Conservation (phyloP, 1,140 invertebrate species). For the Bombus fervidus region DNA sequence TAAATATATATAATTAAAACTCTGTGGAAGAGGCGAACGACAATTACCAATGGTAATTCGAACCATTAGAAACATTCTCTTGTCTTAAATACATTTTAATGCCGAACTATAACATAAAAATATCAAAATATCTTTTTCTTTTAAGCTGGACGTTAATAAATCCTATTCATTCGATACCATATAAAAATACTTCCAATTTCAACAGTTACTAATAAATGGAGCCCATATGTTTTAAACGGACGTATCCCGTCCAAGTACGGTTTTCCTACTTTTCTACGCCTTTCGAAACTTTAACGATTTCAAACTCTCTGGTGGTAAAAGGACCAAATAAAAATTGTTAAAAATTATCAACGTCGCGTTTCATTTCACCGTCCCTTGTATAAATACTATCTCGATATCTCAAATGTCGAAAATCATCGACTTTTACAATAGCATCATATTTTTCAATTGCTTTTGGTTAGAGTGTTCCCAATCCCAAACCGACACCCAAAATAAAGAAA, state of each 20-base stretch:
- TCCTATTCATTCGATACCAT: neutral
- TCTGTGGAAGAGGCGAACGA: conserved; percentile 41
- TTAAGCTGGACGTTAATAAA: neutral
- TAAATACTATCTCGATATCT: conserved; percentile 34
- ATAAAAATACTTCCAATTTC: conserved; percentile 24
- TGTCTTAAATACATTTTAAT: neutral
- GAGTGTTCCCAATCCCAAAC: conserved; percentile 73
- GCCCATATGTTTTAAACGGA: neutral
- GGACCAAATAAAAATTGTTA: conserved; percentile 4
- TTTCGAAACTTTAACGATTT: neutral
- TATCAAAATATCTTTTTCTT: neutral
- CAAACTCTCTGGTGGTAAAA: neutral
- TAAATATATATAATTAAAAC: conserved; percentile 58
- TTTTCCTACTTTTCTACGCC: neutral
- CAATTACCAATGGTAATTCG: neutral
- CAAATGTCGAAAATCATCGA: conserved; percentile 21
- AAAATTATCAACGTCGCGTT: conserved; percentile 19
- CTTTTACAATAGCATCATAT: conserved; percentile 32
- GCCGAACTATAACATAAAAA: neutral
- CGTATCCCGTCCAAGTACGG: neutral
- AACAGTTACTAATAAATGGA: conserved; percentile 22
- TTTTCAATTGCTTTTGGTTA: conserved; percentile 71
- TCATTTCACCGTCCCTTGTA: conserved; percentile 39
- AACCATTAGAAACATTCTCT: neutral
- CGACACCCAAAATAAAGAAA: conserved; percentile 73